Percentiles rank a stretch among this genome's conserved stretches.
Conservation (phyloP, 2,113 vertebrate species). For the Pteruthius melanotis region DNA sequence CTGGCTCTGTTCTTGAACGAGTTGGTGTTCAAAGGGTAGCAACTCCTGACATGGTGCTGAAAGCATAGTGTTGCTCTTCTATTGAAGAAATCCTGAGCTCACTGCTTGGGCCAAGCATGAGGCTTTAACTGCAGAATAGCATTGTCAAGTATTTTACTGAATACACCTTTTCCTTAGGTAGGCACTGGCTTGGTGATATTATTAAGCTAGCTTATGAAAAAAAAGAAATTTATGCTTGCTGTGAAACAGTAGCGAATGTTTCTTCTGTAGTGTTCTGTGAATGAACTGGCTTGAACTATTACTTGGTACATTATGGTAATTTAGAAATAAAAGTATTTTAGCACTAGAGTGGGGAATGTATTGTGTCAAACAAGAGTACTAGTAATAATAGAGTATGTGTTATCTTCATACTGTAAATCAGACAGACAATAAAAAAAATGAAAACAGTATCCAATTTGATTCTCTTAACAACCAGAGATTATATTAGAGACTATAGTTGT, state of each 20-base stretch:
- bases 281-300: not conserved
- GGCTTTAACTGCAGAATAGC: not conserved
- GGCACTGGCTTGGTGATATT: not conserved
- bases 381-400: not conserved
- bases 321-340: not conserved
- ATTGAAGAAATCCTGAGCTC: rapidly evolving
- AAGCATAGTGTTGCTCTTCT: not conserved
- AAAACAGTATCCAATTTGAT: not conserved
- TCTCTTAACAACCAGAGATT: not conserved
- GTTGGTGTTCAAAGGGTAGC: not conserved
- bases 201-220: not conserved
- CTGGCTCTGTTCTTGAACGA: not conserved
- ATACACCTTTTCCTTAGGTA: not conserved
- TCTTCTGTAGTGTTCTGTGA: not conserved
- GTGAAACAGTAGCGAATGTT: not conserved
- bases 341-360: not conserved
- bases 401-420: not conserved
- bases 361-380: not conserved
- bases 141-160: not conserved
- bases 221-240: not conserved
- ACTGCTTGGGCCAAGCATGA: not conserved
- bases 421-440: not conserved
- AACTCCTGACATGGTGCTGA: not conserved
- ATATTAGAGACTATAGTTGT: not conserved
- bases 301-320: not conserved